Evolutionary conservation across 2,113 vertebrate species (phyloP).

Genomic region (Tricholaema leucomelas): DNA sequence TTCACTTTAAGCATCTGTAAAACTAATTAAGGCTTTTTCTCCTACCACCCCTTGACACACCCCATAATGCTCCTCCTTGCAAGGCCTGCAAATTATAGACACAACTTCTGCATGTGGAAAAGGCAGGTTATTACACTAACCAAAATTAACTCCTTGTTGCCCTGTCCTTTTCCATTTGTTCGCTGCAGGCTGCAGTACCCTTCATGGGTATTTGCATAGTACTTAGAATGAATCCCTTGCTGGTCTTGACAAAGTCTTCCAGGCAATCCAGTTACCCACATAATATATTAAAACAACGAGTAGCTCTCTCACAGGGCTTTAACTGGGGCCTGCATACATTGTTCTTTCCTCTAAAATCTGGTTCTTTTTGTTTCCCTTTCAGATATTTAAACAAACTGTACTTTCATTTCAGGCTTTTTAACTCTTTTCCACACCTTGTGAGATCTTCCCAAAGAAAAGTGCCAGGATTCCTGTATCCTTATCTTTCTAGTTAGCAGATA

Average conservation of each 20-base stretch:
- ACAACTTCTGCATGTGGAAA: background rate
- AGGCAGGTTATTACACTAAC: background rate
- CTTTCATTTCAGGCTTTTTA: background rate
- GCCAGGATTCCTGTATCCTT: background rate
- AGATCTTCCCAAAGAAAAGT: background rate
- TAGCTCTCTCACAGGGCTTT: background rate
- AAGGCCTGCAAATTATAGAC: background rate
- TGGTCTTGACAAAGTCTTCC: background rate
- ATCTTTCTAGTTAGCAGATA: background rate
- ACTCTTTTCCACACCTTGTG: background rate
- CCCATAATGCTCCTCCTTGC: background rate
- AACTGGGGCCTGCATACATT: background rate
- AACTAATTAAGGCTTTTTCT: constrained; percentile 20
- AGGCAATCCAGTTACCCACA: background rate
- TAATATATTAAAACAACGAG: background rate
- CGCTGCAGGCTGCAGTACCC: background rate
- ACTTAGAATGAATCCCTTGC: background rate
- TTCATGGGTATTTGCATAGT: background rate
- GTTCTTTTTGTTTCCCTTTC: background rate
- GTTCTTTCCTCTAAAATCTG: background rate
- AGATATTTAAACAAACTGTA: background rate
- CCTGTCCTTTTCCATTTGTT: background rate
- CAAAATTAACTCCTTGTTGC: background rate
- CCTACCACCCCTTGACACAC: background rate
- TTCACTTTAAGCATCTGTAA: constrained; percentile 3